Conservation (phyloP, 2,113 vertebrate genomes). For the Oreochromis niloticus region DNA sequence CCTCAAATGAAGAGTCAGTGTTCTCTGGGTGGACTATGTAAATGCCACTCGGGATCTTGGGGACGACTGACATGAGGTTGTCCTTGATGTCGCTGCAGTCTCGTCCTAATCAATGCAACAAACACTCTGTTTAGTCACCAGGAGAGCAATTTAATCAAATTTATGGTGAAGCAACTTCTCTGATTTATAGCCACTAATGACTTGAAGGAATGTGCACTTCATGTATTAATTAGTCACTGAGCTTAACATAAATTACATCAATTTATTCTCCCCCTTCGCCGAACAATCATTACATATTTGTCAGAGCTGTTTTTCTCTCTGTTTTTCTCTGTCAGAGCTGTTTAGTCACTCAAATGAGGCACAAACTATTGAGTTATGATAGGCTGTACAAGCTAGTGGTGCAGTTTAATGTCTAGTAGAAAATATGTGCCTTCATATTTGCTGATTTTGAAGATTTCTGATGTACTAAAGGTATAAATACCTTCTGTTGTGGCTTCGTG, state of each 20-base stretch:
- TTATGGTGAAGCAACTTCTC: background rate
- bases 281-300: background rate
- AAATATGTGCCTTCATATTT: background rate
- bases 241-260: background rate
- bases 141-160: background rate
- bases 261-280: background rate
- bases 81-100: conserved; percentile 90
- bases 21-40: conserved; percentile 88
- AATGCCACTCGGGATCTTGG: conserved; percentile 90
- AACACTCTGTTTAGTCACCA: background rate
- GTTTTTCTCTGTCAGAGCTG: background rate
- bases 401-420: background rate
- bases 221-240: background rate
- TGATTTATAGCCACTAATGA: background rate
- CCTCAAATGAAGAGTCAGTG: conserved; percentile 87
- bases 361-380: background rate
- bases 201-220: background rate
- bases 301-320: background rate
- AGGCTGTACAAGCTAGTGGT: background rate
- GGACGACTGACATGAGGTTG: conserved; percentile 77
- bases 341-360: background rate
- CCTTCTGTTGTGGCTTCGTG: background rate
- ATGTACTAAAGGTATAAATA: background rate
- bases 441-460: background rate
- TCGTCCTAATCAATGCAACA: conserved; percentile 68